Conservation (phyloP, 2,113 vertebrate species). For the Aphyosemion australe region DNA sequence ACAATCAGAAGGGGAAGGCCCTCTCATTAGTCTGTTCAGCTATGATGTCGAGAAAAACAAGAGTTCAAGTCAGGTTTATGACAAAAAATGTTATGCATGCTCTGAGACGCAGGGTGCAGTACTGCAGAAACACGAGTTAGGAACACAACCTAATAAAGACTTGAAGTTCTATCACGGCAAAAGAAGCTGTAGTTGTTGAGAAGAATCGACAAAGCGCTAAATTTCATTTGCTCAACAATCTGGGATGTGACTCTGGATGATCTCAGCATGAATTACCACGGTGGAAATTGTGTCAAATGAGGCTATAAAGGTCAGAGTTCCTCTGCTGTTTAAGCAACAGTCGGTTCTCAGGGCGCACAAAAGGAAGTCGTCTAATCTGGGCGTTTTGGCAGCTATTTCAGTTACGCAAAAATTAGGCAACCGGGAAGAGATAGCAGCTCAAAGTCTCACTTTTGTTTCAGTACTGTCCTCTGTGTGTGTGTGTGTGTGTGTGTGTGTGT, state of each 20-base stretch:
- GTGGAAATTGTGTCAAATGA: slow-evolving; percentile 25
- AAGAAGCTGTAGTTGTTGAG: slow-evolving; percentile 1
- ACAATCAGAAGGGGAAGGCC: neutral
- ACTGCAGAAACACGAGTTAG: too few relatives aligned
- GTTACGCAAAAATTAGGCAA: slow-evolving; percentile 40
- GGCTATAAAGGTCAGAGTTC: neutral
- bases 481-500: slow-evolving; percentile 9
- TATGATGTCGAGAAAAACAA: neutral
- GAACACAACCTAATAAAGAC: slow-evolving; percentile 14
- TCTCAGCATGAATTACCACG: slow-evolving; percentile 44
- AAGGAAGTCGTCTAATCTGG: slow-evolving; percentile 50
- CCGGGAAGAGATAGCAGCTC: slow-evolving; percentile 36
- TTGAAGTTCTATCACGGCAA: slow-evolving; percentile 8
- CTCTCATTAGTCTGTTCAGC: neutral
- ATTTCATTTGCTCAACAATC: slow-evolving; percentile 48
- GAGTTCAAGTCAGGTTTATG: neutral
- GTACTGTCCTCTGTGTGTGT: slow-evolving; percentile 22
- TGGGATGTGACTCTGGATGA: slow-evolving; percentile 44
- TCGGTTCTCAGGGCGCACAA: slow-evolving; percentile 25
- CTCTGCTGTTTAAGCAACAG: slow-evolving; percentile 7
- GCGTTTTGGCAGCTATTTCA: slow-evolving; percentile 38
- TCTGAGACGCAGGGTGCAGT: neutral
- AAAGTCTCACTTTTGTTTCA: slow-evolving; percentile 61
- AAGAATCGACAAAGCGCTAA: neutral
- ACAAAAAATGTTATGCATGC: neutral